Evolutionary conservation across 2,113 vertebrate species (phyloP).

Genomic region (Falcunculus frontatus): DNA sequence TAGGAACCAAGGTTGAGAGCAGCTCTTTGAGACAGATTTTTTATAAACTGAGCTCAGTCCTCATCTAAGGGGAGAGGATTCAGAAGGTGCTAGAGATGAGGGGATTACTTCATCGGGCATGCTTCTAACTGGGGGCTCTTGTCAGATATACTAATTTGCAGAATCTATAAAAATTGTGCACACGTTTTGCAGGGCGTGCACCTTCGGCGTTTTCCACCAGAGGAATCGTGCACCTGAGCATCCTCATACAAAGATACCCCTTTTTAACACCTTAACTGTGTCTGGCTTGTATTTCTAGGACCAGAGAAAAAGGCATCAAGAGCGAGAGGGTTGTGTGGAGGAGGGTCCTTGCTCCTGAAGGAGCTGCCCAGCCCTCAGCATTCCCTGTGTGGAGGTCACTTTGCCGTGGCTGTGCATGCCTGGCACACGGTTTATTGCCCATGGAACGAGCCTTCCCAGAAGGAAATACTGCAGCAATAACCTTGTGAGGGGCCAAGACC

Average conservation of each 20-base stretch:
- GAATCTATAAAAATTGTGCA: rapidly evolving
- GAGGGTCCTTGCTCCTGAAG: background rate
- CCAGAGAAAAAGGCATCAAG: background rate
- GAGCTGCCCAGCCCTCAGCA: rapidly evolving
- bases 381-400: rapidly evolving
- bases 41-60: background rate
- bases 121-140: background rate
- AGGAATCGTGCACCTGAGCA: background rate
- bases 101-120: background rate
- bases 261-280: background rate
- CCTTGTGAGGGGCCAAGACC: background rate
- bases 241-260: background rate
- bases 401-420: background rate
- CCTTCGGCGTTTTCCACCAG: too few species aligned
- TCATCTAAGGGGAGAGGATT: background rate
- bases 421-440: rapidly evolving
- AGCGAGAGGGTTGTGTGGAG: background rate
- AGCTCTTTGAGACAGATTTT: background rate
- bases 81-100: background rate
- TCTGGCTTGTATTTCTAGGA: background rate
- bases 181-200: rapidly evolving
- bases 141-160: background rate
- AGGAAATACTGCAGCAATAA: background rate
- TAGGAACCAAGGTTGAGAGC: background rate
- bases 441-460: background rate